Evolutionary conservation across 2,888 invertebrate genomes (phyloP).

Genomic region (Amphipoea oculea): DNA sequence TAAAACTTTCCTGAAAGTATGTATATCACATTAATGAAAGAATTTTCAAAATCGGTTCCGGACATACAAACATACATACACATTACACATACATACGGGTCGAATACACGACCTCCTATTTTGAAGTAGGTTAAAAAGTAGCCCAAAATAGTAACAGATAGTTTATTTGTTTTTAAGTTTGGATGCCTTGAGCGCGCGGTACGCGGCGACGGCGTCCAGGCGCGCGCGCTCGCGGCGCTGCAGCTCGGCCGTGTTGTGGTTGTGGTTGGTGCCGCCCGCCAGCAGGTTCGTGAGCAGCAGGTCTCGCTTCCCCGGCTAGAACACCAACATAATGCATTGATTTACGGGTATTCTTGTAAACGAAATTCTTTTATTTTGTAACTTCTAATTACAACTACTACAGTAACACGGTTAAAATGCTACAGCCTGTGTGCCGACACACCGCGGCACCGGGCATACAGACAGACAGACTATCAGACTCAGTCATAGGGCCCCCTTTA

Average conservation of each 20-base stretch:
- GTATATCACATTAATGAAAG: too few species aligned
- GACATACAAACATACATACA: too few species aligned
- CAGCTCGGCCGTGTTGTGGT: background rate
- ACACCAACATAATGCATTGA: conserved; percentile 8
- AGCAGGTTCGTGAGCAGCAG: conserved; percentile 86
- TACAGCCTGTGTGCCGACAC: background rate
- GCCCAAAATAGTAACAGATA: background rate
- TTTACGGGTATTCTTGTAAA: background rate
- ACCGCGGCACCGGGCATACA: background rate
- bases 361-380: background rate
- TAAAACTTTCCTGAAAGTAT: too few species aligned
- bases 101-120: too few species aligned
- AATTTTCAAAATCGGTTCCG: too few species aligned
- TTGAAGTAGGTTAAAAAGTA: too few species aligned
- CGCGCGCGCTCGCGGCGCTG: conserved; percentile 72
- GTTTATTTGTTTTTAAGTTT: conserved; percentile 53
- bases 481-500: background rate
- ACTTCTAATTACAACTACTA: background rate
- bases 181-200: conserved; percentile 75
- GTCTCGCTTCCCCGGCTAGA: conserved; percentile 92
- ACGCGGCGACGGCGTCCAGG: conserved; percentile 78
- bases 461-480: background rate
- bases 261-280: conserved; percentile 34
- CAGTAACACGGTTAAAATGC: background rate
- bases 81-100: too few species aligned